A percentile compares a stretch with the other conserved stretches of the same genome.
These are phyloP conservation scores for Ibycter americanus DNA, from an alignment of 2,797 vertebrate genomes.

Conservation along the genomic window DNA sequence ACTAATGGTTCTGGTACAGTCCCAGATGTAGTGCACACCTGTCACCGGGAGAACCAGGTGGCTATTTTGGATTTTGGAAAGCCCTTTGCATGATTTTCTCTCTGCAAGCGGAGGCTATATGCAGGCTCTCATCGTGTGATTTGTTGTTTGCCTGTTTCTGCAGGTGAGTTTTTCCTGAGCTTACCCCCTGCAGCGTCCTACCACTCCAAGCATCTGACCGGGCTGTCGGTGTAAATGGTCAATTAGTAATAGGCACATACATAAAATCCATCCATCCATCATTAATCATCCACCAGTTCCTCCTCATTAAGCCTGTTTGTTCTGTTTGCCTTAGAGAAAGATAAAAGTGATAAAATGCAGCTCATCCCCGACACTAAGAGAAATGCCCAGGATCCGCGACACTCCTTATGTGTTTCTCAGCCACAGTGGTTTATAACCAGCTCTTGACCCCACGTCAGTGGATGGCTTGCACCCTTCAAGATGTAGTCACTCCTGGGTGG, in stretches of 20 bases:
- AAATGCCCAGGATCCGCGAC: accelerated
- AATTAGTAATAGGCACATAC: accelerated
- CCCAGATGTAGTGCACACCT: neutral
- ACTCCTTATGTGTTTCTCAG: neutral
- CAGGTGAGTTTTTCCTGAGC: neutral
- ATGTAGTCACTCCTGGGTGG: accelerated
- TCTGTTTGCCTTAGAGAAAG: neutral
- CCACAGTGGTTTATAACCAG: accelerated
- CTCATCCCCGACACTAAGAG: neutral
- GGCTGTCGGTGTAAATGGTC: accelerated
- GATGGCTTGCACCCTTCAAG: neutral
- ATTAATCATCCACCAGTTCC: neutral
- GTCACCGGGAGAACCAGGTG: neutral
- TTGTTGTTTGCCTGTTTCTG: neutral
- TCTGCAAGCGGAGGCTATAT: neutral
- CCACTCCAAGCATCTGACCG: accelerated
- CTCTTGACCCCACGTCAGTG: accelerated
- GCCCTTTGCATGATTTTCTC: neutral
- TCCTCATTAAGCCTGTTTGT: neutral
- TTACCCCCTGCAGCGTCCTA: neutral
- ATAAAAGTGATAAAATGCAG: neutral
- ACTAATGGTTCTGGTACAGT: neutral
- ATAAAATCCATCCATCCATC: neutral
- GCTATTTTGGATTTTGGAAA: neutral
- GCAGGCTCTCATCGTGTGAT: accelerated